A percentile compares a stretch with the other conserved stretches of the same genome.
Conservation (phyloP, 2,888 invertebrate species). For the Ichneumoninae sp. region DNA sequence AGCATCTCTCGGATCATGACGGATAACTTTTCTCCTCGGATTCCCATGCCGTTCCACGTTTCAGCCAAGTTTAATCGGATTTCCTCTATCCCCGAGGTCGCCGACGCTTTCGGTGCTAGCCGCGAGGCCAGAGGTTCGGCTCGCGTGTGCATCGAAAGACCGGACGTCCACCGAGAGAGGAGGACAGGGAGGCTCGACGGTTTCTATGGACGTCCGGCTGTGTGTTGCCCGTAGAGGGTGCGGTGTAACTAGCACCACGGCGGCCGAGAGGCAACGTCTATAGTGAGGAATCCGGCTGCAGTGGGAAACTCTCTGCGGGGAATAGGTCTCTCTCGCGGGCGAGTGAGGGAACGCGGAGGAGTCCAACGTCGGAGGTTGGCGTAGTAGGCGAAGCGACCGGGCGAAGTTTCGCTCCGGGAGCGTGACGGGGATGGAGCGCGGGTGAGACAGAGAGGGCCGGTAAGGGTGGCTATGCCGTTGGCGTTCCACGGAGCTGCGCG, state of each 20-base stretch:
- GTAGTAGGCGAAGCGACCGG: constrained; percentile 70
- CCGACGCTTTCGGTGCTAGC: constrained; percentile 7
- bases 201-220: constrained; percentile 48
- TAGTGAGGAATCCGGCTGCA: constrained; percentile 63
- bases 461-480: constrained; percentile 66
- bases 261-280: constrained; percentile 52
- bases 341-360: constrained; percentile 57
- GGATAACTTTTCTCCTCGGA: background rate
- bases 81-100: constrained; percentile 17
- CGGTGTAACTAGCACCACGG: constrained; percentile 35
- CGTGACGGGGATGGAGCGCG: constrained; percentile 82
- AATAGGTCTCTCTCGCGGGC: constrained; percentile 53
- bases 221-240: constrained; percentile 44
- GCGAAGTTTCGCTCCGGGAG: constrained; percentile 82
- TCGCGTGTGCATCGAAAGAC: constrained; percentile 47
- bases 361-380: constrained; percentile 61
- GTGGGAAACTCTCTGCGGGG: constrained; percentile 66
- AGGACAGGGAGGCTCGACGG: constrained; percentile 2
- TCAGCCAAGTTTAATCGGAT: constrained; percentile 4
- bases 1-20: background rate
- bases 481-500: constrained; percentile 65
- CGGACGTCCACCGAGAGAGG: constrained; percentile 37
- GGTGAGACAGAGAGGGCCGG: constrained; percentile 18
- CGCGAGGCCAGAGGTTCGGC: background rate
- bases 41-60: background rate